phyloP scores from a whole-genome alignment of 1,140 invertebrate species.

The Cepaea nemoralis region DNA sequence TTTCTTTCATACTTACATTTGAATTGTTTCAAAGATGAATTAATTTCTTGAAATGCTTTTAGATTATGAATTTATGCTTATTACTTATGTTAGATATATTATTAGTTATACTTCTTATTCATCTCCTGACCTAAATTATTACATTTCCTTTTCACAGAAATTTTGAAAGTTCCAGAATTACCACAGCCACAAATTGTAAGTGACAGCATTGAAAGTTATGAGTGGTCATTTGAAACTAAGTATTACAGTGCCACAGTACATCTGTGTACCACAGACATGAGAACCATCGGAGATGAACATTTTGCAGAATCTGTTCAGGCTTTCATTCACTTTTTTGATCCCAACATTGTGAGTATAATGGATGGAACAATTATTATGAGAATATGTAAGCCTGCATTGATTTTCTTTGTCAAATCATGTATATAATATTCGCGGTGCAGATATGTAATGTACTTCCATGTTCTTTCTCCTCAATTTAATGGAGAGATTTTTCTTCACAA shows the following conservation, averaged over 20 bases:
- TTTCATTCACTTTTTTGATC: slow-evolving; percentile 76
- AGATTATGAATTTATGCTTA: neutral
- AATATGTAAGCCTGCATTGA: too few species aligned
- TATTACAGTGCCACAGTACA: slow-evolving; percentile 78
- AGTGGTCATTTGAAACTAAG: slow-evolving; percentile 79
- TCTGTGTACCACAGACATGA: slow-evolving; percentile 73
- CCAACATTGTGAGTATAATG: slow-evolving; percentile 71
- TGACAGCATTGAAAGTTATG: slow-evolving; percentile 73
- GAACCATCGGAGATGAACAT: slow-evolving; percentile 71
- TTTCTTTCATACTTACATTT: too few species aligned
- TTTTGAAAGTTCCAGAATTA: slow-evolving; percentile 71
- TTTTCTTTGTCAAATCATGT: too few species aligned
- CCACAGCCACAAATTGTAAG: slow-evolving; percentile 64
- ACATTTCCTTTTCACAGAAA: slow-evolving; percentile 57
- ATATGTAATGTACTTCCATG: too few species aligned
- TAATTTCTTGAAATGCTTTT: neutral
- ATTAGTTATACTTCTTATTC: neutral
- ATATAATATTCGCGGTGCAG: too few species aligned
- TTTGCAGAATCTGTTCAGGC: slow-evolving; percentile 76
- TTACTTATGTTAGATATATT: neutral
- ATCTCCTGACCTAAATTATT: neutral
- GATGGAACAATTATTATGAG: too few species aligned
- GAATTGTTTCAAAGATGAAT: too few species aligned
- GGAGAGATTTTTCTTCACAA: too few species aligned
- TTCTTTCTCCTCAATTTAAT: too few species aligned